A percentile compares a stretch with the other conserved stretches of the same genome.
These are phyloP conservation scores for Drosophila melanosoma DNA, from an alignment of 2,888 invertebrate genomes.

Conservation along the genomic window DNA sequence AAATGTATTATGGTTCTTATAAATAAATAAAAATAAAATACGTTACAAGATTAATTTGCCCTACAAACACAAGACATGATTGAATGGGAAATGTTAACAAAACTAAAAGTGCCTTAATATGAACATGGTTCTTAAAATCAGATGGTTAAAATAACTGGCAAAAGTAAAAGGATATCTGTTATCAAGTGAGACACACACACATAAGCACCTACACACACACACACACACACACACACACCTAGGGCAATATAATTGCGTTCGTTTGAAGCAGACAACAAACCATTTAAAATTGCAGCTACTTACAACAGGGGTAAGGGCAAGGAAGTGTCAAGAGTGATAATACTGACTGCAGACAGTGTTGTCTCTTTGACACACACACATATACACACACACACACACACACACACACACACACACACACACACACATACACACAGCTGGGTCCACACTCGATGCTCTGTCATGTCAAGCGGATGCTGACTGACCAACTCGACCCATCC, in stretches of 20 bases:
- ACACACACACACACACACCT: neutral
- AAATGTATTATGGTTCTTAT: neutral
- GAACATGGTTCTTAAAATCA: neutral
- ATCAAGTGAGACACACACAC: neutral
- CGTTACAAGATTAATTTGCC: neutral
- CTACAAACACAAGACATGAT: neutral
- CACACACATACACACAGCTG: constrained; percentile 12
- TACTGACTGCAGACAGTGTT: constrained; percentile 52
- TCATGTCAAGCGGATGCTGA: constrained; percentile 63
- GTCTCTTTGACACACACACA: constrained; percentile 43
- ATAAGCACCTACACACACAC: neutral
- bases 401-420: constrained; percentile 18
- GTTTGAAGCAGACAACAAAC: constrained; percentile 29
- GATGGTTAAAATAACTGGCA: neutral
- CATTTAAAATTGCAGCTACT: constrained; percentile 68
- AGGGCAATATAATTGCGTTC: constrained; percentile 47
- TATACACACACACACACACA: constrained; percentile 16
- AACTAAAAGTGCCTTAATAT: neutral
- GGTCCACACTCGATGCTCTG: constrained; percentile 43
- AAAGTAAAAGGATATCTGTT: neutral
- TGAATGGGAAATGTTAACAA: neutral
- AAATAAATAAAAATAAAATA: neutral
- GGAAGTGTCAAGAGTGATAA: constrained; percentile 18
- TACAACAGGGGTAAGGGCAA: constrained; percentile 27
- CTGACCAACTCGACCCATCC: constrained; percentile 50